These are phyloP conservation scores for Cheumatopsyche charites DNA, from an alignment of 1,140 invertebrate genomes.

Conservation along the genomic window DNA sequence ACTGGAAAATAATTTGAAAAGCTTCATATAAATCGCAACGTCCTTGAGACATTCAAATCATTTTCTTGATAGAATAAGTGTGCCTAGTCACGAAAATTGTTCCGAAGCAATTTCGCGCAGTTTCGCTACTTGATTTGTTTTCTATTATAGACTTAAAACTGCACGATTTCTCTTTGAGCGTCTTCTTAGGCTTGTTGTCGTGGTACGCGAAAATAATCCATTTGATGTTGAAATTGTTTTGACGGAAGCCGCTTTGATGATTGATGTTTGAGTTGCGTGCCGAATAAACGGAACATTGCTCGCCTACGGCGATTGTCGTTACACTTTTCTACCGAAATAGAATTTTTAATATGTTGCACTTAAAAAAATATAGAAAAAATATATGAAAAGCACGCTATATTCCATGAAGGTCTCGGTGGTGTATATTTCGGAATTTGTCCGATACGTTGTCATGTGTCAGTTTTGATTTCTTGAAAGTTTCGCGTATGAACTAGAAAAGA, in stretches of 20 bases:
- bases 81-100: neutral
- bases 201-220: constrained; percentile 8
- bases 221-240: neutral
- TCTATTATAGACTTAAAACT: neutral
- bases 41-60: too few species aligned
- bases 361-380: too few species aligned
- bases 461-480: too few species aligned
- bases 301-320: neutral
- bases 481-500: too few species aligned
- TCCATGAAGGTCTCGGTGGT: too few species aligned
- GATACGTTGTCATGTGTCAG: too few species aligned
- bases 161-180: neutral
- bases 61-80: too few species aligned
- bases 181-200: neutral
- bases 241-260: neutral
- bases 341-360: too few species aligned
- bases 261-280: constrained; percentile 21
- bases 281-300: neutral
- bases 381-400: too few species aligned
- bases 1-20: too few species aligned
- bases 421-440: too few species aligned
- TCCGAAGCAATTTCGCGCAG: neutral
- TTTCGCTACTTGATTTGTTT: neutral
- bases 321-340: neutral
- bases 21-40: too few species aligned